Evolutionary conservation across 2,888 invertebrate genomes (phyloP), one percentile per base, ranked within the genome.

Genomic region (Rhamnusium bicolor): DNA sequence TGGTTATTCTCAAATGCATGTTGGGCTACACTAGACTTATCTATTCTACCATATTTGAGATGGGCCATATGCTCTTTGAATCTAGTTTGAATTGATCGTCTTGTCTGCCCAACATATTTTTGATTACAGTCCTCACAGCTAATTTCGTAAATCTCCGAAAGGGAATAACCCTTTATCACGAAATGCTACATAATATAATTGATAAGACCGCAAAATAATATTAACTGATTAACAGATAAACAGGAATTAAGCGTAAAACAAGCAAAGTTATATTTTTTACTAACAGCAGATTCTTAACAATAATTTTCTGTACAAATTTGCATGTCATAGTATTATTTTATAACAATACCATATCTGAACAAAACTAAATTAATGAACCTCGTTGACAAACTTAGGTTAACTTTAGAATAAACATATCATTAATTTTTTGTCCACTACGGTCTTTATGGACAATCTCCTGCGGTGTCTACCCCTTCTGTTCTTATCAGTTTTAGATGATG

Each of bases 401-500:
- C 46, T 67, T 67, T 56, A 16, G 67, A 56, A 67, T 67, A 67
- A 56, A 67, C 56, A 67, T 54, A 54, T 67, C 67, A 46, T 56
- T 46, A 46, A 46, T 67, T 67, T 67, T 67, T 67, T 67, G 67
- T 19, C 14, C 24, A 40, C 14, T 18, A 3, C 21, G 56, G 54
- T 32, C 53, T 51, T 46, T 56, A 40, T 10, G 5, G 6, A 29
- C 49, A 5, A 53, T 53, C 66, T 19, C 54, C 16, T 14, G n/a
- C 46, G 46, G 54, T 27, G 14, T 46, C 10, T 46, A 65, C 62
- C 46, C 63, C 27, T 54, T 54, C 63, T 18, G 46, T 69, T 53
- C 69, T 69, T 69, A 69, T 69, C 63, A 63, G 63, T 63, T 63
- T 63, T 53, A 53, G 51, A 53, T 40, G 65, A 32, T 65, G 53